Evolutionary conservation across 1,140 invertebrate species (phyloP).

Genomic region (Adoxophyes honmai): DNA sequence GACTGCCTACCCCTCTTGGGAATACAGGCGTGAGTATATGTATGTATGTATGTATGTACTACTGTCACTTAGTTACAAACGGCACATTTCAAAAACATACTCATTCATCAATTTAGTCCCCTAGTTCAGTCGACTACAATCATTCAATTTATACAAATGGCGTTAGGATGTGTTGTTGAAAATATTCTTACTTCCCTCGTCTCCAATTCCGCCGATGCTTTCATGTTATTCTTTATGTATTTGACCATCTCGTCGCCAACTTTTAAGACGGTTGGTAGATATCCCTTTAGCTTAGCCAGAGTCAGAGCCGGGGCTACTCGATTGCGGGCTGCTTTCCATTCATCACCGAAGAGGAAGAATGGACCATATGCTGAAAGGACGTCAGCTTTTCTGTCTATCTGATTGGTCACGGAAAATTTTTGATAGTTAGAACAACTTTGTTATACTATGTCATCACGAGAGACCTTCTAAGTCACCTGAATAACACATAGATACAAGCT

Average conservation of each 20-base stretch:
- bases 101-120: too few species aligned
- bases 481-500: too few species aligned
- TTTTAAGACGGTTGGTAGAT: background rate
- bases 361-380: background rate
- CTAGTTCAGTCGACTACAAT: too few species aligned
- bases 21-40: too few species aligned
- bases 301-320: background rate
- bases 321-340: background rate
- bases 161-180: background rate
- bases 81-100: background rate
- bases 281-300: background rate
- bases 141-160: too few species aligned
- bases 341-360: background rate
- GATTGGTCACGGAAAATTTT: too few species aligned
- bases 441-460: too few species aligned
- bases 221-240: conserved; percentile 1
- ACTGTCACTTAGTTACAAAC: background rate
- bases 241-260: conserved; percentile 4
- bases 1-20: too few species aligned
- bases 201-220: background rate
- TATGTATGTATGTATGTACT: too few species aligned
- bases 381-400: too few species aligned
- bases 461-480: too few species aligned
- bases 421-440: too few species aligned
- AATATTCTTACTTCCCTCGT: background rate